Evolutionary conservation across 2,113 vertebrate genomes (phyloP), one percentile per base, ranked within the genome.

Genomic region (Caracal caracal): DNA sequence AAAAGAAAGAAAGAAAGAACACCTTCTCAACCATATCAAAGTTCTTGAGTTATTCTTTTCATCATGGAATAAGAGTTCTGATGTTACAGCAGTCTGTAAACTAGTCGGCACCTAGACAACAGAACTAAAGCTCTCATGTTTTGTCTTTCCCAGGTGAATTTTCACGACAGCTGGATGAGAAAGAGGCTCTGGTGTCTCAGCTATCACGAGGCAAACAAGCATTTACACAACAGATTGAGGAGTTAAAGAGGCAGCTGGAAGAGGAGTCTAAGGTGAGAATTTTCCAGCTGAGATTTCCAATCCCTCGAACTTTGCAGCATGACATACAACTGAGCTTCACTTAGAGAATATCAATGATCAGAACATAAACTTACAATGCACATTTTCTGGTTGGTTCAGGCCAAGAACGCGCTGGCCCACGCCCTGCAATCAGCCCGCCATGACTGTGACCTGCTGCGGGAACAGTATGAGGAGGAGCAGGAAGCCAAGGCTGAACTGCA

Each of bases 371-470:
- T 70, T 61, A 75, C 1, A 83, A 19, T 19, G 47, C 20, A 65
- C 0, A 63, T 49, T 11, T 66, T 94, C 1, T 63, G 92, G 16
- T 80, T 28, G 68, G 2, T 96, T 30, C 85, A 99, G 99, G 99
- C 99, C 88, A 99, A 99, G 98, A 99, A 99, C 0, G 99, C 99
- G 0, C 97, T 99, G 95, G 99, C 99, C 84, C 99, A 99, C 0
- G 98, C 96, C 68, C 96, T 99, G 51, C 99, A 99, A 15, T 99
- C 99, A 0, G 66, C 99, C 66, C 99, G 98, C 9, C 99, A 99
- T 0, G 99, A 99, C 97, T 99, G 99, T 92, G 99, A 99, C 95
- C 98, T 99, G 65, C 98, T 99, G 30, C 96, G 99, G 81, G 99
- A 99, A 20, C 99, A 99, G 89, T 99, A 98, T 80, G 99, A 99